These are phyloP conservation scores for Aeoliscus strigatus DNA, from an alignment of 2,797 vertebrate species.

Conservation along the genomic window DNA sequence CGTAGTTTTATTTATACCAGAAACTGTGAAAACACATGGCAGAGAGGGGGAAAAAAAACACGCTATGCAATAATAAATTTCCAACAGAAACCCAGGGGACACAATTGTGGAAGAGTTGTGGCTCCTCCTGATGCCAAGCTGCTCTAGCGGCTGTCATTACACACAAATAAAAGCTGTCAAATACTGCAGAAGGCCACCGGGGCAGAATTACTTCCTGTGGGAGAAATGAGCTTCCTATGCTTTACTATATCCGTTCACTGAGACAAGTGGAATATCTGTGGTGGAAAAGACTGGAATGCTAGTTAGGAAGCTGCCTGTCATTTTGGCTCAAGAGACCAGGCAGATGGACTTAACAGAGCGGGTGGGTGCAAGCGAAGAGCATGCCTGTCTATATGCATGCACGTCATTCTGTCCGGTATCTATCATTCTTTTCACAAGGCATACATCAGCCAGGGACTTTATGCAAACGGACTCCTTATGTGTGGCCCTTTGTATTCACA, in stretches of 20 bases:
- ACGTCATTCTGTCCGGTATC: constrained; percentile 31
- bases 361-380: constrained; percentile 35
- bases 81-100: constrained; percentile 43
- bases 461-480: constrained; percentile 23
- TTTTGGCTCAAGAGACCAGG: constrained; percentile 48
- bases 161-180: constrained; percentile 64
- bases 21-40: constrained; percentile 20
- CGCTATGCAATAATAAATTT: constrained; percentile 39
- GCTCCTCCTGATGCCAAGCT: constrained; percentile 37
- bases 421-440: constrained; percentile 28
- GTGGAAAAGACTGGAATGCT: constrained; percentile 50
- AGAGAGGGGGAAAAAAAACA: constrained; percentile 20
- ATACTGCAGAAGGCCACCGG: constrained; percentile 46
- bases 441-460: constrained; percentile 17
- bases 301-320: constrained; percentile 66
- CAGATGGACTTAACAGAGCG: constrained; percentile 59
- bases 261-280: constrained; percentile 50
- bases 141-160: constrained; percentile 57
- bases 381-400: constrained; percentile 26
- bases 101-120: constrained; percentile 50
- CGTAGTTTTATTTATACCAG: no score
- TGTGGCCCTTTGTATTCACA: constrained; percentile 43
- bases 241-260: constrained; percentile 51
- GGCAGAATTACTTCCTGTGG: constrained; percentile 49
- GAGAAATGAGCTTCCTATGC: constrained; percentile 37